phyloP scores from a whole-genome alignment of 2,888 invertebrate species.

The Eupithecia vulgata region DNA sequence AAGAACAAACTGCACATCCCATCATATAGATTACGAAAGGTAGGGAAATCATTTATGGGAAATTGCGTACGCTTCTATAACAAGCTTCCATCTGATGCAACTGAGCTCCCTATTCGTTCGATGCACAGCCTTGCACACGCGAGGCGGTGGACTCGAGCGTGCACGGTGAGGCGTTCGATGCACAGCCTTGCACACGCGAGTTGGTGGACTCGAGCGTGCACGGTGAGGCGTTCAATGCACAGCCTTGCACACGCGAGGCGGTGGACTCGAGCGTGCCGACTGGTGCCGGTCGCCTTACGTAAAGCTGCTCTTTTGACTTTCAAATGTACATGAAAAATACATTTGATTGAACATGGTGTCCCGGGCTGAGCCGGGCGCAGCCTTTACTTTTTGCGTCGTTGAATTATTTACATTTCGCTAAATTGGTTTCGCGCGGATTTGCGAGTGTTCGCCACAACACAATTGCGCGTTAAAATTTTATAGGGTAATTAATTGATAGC shows the following conservation, averaged over 20 bases:
- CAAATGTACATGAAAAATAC: conserved; percentile 46
- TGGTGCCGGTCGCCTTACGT: neutral
- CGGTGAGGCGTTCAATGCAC: too few relatives aligned
- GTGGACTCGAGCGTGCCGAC: neutral
- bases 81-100: too few relatives aligned
- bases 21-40: too few relatives aligned
- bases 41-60: too few relatives aligned
- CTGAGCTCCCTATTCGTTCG: too few relatives aligned
- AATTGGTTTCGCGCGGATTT: conserved; percentile 24
- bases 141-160: neutral
- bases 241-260: too few relatives aligned
- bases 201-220: too few relatives aligned
- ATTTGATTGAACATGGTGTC: conserved; percentile 25
- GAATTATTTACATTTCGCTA: conserved; percentile 27
- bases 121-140: too few relatives aligned
- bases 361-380: neutral
- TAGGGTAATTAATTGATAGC: conserved; percentile 23
- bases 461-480: conserved; percentile 22
- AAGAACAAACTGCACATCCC: too few relatives aligned
- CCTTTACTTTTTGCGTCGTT: conserved; percentile 22
- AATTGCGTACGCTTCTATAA: too few relatives aligned
- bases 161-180: too few relatives aligned
- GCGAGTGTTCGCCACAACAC: conserved; percentile 2
- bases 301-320: conserved; percentile 44
- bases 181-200: too few relatives aligned